Evolutionary conservation across 2,888 invertebrate genomes (phyloP).

Genomic region (Oligia strigilis): DNA sequence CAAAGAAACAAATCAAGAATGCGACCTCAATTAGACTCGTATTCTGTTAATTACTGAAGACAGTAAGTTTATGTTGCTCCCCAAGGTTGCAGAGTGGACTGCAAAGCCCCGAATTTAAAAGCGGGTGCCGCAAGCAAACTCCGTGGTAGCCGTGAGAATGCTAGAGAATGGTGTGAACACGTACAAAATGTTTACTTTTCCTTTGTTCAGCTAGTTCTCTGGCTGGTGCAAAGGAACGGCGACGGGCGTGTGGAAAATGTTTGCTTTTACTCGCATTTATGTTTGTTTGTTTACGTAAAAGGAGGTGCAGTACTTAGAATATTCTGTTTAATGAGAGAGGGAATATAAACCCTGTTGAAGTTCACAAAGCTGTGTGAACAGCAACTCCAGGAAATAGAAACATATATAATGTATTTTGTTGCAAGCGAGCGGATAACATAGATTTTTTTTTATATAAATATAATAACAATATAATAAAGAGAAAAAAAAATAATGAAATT

Average conservation of each 20-base stretch:
- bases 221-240: constrained; percentile 53
- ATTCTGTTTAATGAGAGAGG: constrained; percentile 29
- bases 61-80: constrained; percentile 56
- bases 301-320: constrained; percentile 42
- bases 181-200: constrained; percentile 75
- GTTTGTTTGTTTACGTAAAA: constrained; percentile 54
- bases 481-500: neutral
- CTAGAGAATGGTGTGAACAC: constrained; percentile 75
- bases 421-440: too few relatives aligned
- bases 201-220: constrained; percentile 68
- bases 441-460: too few relatives aligned
- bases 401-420: neutral
- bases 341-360: constrained; percentile 15
- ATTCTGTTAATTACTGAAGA: constrained; percentile 53
- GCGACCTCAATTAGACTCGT: constrained; percentile 12
- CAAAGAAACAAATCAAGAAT: constrained; percentile 28
- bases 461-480: too few relatives aligned
- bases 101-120: constrained; percentile 67
- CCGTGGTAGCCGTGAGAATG: constrained; percentile 70
- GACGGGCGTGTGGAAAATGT: constrained; percentile 52
- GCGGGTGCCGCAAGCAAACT: constrained; percentile 67
- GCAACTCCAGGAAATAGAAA: neutral
- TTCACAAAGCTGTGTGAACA: neutral
- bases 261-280: constrained; percentile 54
- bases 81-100: constrained; percentile 55